Conservation (phyloP, 2,113 vertebrate species). For the Symphodus melops region DNA sequence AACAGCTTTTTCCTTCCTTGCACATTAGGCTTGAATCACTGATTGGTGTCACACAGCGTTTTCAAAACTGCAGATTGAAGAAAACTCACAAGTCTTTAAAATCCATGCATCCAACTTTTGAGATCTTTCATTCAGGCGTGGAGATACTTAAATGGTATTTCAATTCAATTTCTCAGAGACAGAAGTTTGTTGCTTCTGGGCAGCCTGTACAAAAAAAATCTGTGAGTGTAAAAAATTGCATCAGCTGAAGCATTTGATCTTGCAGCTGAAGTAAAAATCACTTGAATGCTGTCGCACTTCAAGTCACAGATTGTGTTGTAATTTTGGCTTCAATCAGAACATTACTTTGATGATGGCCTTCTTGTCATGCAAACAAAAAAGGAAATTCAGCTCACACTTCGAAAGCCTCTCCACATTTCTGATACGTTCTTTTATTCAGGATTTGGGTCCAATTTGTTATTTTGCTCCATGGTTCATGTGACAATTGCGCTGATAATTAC, state of each 20-base stretch:
- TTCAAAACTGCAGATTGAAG: constrained; percentile 26
- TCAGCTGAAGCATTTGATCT: constrained; percentile 42
- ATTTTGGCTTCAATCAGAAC: constrained; percentile 50
- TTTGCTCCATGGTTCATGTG: constrained; percentile 44
- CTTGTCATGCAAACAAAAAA: constrained; percentile 23
- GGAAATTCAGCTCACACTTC: not conserved
- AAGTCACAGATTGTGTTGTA: constrained; percentile 46
- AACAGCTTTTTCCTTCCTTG: constrained; percentile 63
- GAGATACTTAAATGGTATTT: constrained; percentile 53
- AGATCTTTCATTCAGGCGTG: constrained; percentile 50
- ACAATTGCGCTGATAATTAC: constrained; percentile 68
- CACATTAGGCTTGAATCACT: constrained; percentile 65
- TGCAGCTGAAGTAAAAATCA: constrained; percentile 24
- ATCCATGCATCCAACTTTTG: constrained; percentile 53
- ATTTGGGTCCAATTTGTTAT: constrained; percentile 36
- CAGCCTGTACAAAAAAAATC: constrained; percentile 48
- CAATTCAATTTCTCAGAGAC: constrained; percentile 46
- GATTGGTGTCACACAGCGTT: constrained; percentile 65
- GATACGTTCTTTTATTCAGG: constrained; percentile 9
- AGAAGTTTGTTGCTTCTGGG: constrained; percentile 43
- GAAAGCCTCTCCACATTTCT: constrained; percentile 32
- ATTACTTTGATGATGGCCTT: constrained; percentile 24
- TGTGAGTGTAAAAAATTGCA: constrained; percentile 48
- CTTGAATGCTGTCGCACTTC: constrained; percentile 47
- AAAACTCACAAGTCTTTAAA: constrained; percentile 56